Evolutionary conservation across 2,888 invertebrate species (phyloP), one percentile per base, ranked within the genome.

Genomic region (Leptinotarsa juncta): DNA sequence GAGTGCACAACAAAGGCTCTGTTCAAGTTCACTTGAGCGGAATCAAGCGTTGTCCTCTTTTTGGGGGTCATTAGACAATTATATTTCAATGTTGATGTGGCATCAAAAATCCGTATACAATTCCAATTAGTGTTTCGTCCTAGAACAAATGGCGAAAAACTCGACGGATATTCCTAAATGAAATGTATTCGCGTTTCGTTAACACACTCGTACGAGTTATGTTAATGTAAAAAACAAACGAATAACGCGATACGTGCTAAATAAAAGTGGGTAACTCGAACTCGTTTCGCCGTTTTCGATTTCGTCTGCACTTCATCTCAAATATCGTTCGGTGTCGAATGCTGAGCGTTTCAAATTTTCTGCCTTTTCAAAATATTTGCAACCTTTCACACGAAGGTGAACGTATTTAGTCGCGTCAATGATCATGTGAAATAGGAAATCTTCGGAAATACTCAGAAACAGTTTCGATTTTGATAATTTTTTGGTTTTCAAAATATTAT

Each of bases 241-340:
- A 57, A 57, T 26, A 57, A 57, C 23, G 23, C 57, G 57, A 57
- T 57, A 57, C 26, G 57, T 57, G 57, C 57, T 57, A 57, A 57
- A 57, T 57, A 57, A 57, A 57, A 57, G 57, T 57, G 26, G 23
- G 57, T 57, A 57, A 57, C 20, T 57, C 23, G 57, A 57, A 57
- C 57, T 57, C 57, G 23, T 23, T 57, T 57, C 57, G 57, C 57
- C 23, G 57, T 57, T 57, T 57, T 57, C 57, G 57, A 57, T 57
- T 57, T 57, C 57, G 57, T 57, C 57, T 23, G 57, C 57, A 57
- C 57, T 57, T 23, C 57, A 14, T 57, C 57, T 57, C 57, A 15
- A 57, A 57, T 57, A 23, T 57, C 57, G 23, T 23, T 23, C 4
- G 57, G 57, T 57, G 57, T 57, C 26, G 15, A 23, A 23, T 57